These are phyloP conservation scores for Oncorhynchus keta DNA, from an alignment of 2,113 vertebrate species.

Conservation along the genomic window DNA sequence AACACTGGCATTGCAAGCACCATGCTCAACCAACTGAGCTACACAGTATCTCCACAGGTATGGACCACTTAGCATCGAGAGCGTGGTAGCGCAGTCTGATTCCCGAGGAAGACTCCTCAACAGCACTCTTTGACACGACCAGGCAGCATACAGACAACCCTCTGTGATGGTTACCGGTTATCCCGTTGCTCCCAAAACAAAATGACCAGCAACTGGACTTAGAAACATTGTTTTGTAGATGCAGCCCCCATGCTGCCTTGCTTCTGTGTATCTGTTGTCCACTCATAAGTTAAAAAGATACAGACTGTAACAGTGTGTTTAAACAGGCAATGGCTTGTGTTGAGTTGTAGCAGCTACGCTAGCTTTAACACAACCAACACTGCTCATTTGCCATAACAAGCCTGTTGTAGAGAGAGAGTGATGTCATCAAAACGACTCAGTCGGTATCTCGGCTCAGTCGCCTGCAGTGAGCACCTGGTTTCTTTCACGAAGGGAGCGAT, in stretches of 20 bases:
- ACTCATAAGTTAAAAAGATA: constrained; percentile 18
- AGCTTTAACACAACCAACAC: background rate
- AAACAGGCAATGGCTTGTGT: constrained; percentile 51
- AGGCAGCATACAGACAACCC: background rate
- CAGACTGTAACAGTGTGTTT: constrained; percentile 39
- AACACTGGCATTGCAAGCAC: too few relatives aligned
- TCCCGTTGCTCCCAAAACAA: constrained; percentile 43
- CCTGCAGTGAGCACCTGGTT: constrained; percentile 66
- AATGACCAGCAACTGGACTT: constrained; percentile 2
- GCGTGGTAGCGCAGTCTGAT: background rate
- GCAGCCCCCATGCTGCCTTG: background rate
- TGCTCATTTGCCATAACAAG: constrained; percentile 7
- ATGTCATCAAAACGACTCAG: constrained; percentile 61
- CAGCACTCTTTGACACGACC: constrained; percentile 9
- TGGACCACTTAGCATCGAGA: too few relatives aligned
- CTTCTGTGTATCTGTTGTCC: background rate
- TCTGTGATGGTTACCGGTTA: background rate
- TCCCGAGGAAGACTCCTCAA: background rate
- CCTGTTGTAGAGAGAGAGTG: constrained; percentile 33
- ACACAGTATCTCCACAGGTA: too few relatives aligned
- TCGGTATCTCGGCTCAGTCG: constrained; percentile 46
- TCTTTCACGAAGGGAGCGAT: constrained; percentile 61
- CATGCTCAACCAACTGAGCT: too few relatives aligned
- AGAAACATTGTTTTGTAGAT: constrained; percentile 36
- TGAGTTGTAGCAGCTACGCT: background rate